A percentile compares a stretch with the other conserved stretches of the same genome.
Evolutionary conservation across 2,113 vertebrate species (phyloP).

Genomic region (Mormyrus iriodes): DNA sequence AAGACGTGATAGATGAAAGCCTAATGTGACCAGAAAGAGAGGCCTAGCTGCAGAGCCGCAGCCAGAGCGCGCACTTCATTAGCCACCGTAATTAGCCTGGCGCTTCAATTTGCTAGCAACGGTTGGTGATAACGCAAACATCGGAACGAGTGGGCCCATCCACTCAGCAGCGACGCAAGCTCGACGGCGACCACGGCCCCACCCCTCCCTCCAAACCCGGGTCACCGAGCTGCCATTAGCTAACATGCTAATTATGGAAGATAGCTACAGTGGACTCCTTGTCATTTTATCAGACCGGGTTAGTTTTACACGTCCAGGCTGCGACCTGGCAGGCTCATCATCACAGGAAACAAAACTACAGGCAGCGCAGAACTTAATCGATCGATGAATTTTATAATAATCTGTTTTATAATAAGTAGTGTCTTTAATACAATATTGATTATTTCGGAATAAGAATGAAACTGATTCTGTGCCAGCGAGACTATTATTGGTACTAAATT

Average conservation of each 20-base stretch:
- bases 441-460: background rate
- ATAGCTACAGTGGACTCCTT: constrained; percentile 68
- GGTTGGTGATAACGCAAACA: constrained; percentile 86
- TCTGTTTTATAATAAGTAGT: background rate
- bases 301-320: constrained; percentile 52
- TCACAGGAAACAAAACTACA: constrained; percentile 6
- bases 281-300: constrained; percentile 73
- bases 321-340: constrained; percentile 41
- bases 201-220: constrained; percentile 41
- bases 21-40: constrained; percentile 90
- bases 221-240: constrained; percentile 77
- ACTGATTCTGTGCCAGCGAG: background rate
- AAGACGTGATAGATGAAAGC: constrained; percentile 92
- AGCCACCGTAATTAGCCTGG: constrained; percentile 93
- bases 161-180: constrained; percentile 75
- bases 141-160: constrained; percentile 72
- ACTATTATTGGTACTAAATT: background rate
- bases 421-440: background rate
- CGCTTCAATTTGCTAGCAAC: constrained; percentile 87
- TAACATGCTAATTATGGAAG: constrained; percentile 90
- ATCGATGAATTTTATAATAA: background rate
- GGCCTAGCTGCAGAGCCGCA: constrained; percentile 78
- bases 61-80: constrained; percentile 95
- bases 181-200: constrained; percentile 63
- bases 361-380: background rate